A percentile compares a stretch with the other conserved stretches of the same genome.
These are phyloP conservation scores for Drymonia ruficornis DNA, from an alignment of 2,888 invertebrate species.

Conservation along the genomic window DNA sequence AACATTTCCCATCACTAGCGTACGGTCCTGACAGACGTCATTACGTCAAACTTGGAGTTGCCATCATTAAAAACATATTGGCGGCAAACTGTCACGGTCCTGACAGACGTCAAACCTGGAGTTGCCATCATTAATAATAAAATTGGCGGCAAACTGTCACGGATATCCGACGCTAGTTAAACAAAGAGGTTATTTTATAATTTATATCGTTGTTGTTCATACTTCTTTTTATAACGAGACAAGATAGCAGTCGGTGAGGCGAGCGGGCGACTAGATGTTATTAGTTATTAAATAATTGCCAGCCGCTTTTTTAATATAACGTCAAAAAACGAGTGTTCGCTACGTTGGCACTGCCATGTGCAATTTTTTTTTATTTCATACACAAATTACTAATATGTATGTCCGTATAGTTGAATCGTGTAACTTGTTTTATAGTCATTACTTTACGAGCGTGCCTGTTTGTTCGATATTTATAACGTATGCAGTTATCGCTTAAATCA, in stretches of 20 bases:
- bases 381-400: conserved; percentile 69
- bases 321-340: conserved; percentile 75
- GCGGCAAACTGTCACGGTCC: conserved; percentile 22
- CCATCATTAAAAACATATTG: conserved; percentile 36
- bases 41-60: conserved; percentile 23
- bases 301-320: conserved; percentile 77
- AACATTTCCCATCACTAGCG: conserved; percentile 31
- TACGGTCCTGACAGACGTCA: conserved; percentile 31
- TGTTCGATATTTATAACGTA: conserved; percentile 58
- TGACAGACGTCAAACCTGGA: conserved; percentile 27
- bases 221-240: conserved; percentile 31
- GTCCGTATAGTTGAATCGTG: conserved; percentile 62
- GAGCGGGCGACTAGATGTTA: conserved; percentile 74
- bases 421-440: conserved; percentile 74
- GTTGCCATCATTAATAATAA: conserved; percentile 36
- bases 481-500: conserved; percentile 60
- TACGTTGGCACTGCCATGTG: conserved; percentile 82
- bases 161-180: conserved; percentile 20
- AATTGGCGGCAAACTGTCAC: conserved; percentile 29
- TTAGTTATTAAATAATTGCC: conserved; percentile 80
- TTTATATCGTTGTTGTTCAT: conserved; percentile 21
- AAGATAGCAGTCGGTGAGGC: conserved; percentile 45
- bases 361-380: conserved; percentile 69
- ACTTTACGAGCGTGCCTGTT: conserved; percentile 68
- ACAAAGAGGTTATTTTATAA: conserved; percentile 34